Evolutionary conservation across 2,113 vertebrate genomes (phyloP).

Genomic region (Dasyurus viverrinus): DNA sequence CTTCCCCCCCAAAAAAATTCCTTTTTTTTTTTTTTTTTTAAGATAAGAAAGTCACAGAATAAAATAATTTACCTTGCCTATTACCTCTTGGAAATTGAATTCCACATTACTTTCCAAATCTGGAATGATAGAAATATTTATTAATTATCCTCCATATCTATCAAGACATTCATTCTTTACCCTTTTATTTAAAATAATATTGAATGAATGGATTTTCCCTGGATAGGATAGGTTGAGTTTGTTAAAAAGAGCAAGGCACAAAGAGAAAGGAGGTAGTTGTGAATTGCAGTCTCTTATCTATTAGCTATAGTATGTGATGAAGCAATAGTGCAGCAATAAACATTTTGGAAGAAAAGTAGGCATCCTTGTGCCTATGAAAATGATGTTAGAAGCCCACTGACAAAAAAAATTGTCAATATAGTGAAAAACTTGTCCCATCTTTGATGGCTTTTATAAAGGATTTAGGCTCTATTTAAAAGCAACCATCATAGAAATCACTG

Average conservation of each 20-base stretch:
- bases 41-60: neutral
- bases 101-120: neutral
- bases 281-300: neutral
- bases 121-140: neutral
- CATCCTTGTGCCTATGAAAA: slow-evolving; percentile 11
- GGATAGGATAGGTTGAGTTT: neutral
- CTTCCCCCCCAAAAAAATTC: neutral
- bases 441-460: slow-evolving; percentile 21
- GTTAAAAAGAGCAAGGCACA: neutral
- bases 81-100: neutral
- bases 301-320: neutral
- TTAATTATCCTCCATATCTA: neutral
- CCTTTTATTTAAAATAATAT: neutral
- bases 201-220: neutral
- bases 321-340: neutral
- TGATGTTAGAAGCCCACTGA: neutral
- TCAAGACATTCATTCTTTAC: neutral
- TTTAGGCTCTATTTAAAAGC: slow-evolving; percentile 31
- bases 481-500: slow-evolving; percentile 39
- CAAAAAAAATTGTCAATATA: slow-evolving; percentile 8
- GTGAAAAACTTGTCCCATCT: neutral
- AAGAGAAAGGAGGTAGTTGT: neutral
- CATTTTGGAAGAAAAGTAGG: slow-evolving; percentile 27
- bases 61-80: neutral
- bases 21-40: too few species aligned